Evolutionary conservation across 2,797 vertebrate species (phyloP), one percentile per base, ranked within the genome.

Genomic region (Crocodylus rhombifer): DNA sequence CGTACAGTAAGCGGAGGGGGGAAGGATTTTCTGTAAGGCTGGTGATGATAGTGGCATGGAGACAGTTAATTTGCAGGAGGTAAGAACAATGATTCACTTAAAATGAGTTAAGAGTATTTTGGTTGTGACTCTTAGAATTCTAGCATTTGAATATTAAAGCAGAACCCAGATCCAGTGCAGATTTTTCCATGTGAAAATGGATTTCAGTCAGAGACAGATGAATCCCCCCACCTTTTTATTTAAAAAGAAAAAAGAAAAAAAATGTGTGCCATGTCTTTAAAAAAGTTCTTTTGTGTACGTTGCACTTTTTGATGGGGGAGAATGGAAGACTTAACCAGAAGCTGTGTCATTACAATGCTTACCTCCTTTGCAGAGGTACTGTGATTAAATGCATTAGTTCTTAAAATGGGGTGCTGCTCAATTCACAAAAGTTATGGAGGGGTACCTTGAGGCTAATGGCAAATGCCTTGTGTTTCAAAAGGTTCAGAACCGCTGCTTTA

Each of bases 111-210:
- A 28, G 67, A 57, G 23, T 14, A 1, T 9, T 61, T 61, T 61
- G 21, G 21, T 61, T 61, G 60, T 25, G 61, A n/a, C 60, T 26
- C 28, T 42, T 36, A 36, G 36, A 80, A 80, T 62, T 62, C 42
- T 42, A 80, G 25, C 33, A 65, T 30, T 71, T 56, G 93, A 94
- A 91, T 86, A 80, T 55, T 61, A 82, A 64, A 42, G 42, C 42
- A 42, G 42, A 42, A 42, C 42, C 5, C 42, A 42, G 42, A 42
- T 42, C 42, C 42, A 42, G 42, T 81, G 75, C 71, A 94, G 80
- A 95, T 91, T 95, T 95, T 90, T 73, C 94, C 14, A 33, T 90
- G 87, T 84, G 84, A 90, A 95, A 92, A 95, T 81, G 80, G 81
- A 80, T 80, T 95, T 93, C 5, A 55, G 80, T 88, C 87, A 86